Evolutionary conservation across 2,888 invertebrate genomes (phyloP), one percentile per base, ranked within the genome.

Genomic region (Lypha dubia): DNA sequence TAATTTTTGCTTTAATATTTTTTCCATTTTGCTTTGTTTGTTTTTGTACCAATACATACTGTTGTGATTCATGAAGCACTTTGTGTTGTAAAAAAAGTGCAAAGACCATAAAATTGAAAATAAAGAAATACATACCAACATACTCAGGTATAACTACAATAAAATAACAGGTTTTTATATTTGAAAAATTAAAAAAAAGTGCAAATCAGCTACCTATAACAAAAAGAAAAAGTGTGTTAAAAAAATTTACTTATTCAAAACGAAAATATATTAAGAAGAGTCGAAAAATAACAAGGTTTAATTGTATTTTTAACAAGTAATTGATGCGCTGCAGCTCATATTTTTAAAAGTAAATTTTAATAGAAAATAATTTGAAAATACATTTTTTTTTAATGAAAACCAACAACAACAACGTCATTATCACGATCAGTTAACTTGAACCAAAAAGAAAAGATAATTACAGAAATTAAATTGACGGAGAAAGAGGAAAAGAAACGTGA

Each of bases 61-160:
- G 77, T 84, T 74, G 77, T 84, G 84, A 84, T 81, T 84, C 84
- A 84, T 74, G 58, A 70, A 67, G 71, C 60, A 58, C 62, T 75
- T 67, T 62, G 79, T 79, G 32, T 60, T 58, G 56, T 71, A 79
- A 83, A 68, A 46, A 84, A 81, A 84, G 84, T 84, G 84, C 84
- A 84, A 81, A 84, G 81, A 84, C 81, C 77, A 84, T 81, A 71
- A 81, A 81, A 81, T 70, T 70, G 22, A 63, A 75, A 49, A 73
- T 20, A 53, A 41, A 70, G n/a, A 35, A 44, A 68, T 28, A 67
- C 28, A 28, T 28, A 28, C 3, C 3, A 4, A 28, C 28, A 28
- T 28, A 28, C 28, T n/a, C n/a, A n/a, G n/a, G 62, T 32, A 46
- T 41, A 68, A 81, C 53, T 62, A 53, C 44, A 75, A 73, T 41